A percentile compares a stretch with the other conserved stretches of the same genome.
These are phyloP conservation scores for Sebastes steindachneri DNA, from an alignment of 2,797 vertebrate species.

Conservation along the genomic window DNA sequence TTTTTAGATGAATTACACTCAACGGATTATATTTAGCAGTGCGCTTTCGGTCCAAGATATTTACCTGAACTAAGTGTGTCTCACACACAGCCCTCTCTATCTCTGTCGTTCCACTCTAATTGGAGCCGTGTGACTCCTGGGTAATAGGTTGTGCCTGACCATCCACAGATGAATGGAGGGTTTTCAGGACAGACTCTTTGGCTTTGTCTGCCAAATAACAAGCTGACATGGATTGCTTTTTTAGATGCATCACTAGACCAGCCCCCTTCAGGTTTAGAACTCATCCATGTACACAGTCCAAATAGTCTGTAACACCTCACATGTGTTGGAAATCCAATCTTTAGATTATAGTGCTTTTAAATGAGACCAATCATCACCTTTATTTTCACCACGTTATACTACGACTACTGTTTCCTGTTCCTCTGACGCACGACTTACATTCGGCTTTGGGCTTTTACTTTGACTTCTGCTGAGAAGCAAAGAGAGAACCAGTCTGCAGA, in stretches of 20 bases:
- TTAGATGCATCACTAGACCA: constrained; percentile 10
- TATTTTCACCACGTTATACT: not conserved
- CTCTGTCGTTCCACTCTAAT: constrained; percentile 58
- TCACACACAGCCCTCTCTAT: constrained; percentile 49
- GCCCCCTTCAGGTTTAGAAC: not conserved
- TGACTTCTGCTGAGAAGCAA: not conserved
- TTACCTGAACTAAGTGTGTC: constrained; percentile 60
- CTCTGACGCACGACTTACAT: not conserved
- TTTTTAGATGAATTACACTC: constrained; percentile 58
- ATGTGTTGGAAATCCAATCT: constrained; percentile 5
- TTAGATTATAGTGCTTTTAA: not conserved
- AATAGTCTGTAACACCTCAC: not conserved
- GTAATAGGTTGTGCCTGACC: constrained; percentile 71
- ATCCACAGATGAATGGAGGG: constrained; percentile 53
- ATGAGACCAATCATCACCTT: not conserved
- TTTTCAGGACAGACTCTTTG: constrained; percentile 50
- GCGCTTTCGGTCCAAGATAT: constrained; percentile 42
- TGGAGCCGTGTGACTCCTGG: constrained; percentile 66
- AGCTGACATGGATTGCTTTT: constrained; percentile 15
- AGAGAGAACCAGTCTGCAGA: not conserved
- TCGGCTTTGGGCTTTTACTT: not conserved
- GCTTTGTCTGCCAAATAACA: constrained; percentile 41
- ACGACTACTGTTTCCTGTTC: not conserved
- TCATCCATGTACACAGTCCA: constrained; percentile 4
- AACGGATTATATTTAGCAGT: constrained; percentile 29